These are phyloP conservation scores for Lissonota sp. DNA, from an alignment of 2,888 invertebrate species.

Conservation along the genomic window DNA sequence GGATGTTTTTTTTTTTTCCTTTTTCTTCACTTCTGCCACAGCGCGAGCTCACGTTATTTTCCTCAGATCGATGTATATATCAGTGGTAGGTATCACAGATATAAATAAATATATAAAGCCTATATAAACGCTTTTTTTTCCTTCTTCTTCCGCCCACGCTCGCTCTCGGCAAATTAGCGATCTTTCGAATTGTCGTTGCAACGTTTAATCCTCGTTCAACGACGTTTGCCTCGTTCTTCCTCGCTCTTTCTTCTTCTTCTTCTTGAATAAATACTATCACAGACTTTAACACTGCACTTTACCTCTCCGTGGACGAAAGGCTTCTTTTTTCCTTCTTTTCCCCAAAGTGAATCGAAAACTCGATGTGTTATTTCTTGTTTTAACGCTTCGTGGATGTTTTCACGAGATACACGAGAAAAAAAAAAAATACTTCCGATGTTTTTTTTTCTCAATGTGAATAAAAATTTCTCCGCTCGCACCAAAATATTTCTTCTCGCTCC, in stretches of 20 bases:
- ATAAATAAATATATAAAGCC: conserved; percentile 83
- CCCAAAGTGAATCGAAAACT: conserved; percentile 43
- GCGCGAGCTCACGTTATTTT: conserved; percentile 42
- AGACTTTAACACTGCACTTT: conserved; percentile 79
- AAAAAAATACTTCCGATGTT: conserved; percentile 26
- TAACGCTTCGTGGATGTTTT: conserved; percentile 19
- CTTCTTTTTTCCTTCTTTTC: conserved; percentile 44
- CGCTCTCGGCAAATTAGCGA: conserved; percentile 31
- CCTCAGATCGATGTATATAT: conserved; percentile 77
- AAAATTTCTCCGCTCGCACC: conserved; percentile 26
- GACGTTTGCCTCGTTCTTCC: conserved; percentile 39
- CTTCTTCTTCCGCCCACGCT: conserved; percentile 37
- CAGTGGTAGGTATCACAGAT: conserved; percentile 83
- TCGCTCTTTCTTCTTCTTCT: conserved; percentile 40
- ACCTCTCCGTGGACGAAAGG: conserved; percentile 48
- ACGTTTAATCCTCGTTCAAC: conserved; percentile 19
- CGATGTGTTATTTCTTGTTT: conserved; percentile 2
- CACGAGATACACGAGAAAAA: conserved; percentile 31
- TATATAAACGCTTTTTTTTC: conserved; percentile 73
- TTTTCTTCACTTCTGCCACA: conserved; percentile 53
- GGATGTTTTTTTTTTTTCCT: conserved; percentile 45
- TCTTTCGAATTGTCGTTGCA: conserved; percentile 13
- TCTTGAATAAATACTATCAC: conserved; percentile 83
- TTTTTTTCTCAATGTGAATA: conserved; percentile 5
- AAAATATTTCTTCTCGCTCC: conserved; percentile 2